These are phyloP conservation scores for Lophius americanus DNA, from an alignment of 2,797 vertebrate genomes.

Conservation along the genomic window DNA sequence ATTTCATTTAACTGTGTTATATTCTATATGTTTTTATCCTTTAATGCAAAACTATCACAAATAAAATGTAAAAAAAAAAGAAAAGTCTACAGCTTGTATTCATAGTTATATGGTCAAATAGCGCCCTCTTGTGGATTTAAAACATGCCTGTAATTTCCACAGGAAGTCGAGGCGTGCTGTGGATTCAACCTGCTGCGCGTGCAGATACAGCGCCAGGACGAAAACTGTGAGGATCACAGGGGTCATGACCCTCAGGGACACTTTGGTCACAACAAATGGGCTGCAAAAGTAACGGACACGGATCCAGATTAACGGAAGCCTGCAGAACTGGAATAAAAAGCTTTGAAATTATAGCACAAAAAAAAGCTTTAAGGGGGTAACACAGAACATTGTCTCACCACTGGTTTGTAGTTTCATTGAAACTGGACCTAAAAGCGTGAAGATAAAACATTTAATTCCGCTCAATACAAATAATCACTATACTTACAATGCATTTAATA, in stretches of 20 bases:
- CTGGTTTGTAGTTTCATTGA: conserved; percentile 84
- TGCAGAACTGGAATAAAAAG: background rate
- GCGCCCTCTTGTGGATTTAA: conserved; percentile 38
- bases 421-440: conserved; percentile 72
- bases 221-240: conserved; percentile 94
- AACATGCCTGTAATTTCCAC: conserved; percentile 94
- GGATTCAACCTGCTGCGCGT: conserved; percentile 95
- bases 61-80: too few relatives aligned
- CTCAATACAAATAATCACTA: background rate
- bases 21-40: too few relatives aligned
- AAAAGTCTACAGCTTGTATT: too few relatives aligned
- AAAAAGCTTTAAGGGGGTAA: background rate
- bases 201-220: conserved; percentile 93
- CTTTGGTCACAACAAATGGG: conserved; percentile 84
- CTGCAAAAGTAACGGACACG: conserved; percentile 66
- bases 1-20: too few relatives aligned
- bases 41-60: too few relatives aligned
- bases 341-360: background rate
- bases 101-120: background rate
- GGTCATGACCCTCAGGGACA: conserved; percentile 92
- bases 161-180: conserved; percentile 97
- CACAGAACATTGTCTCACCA: conserved; percentile 68
- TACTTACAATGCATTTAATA: background rate
- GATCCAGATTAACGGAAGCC: background rate
- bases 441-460: background rate